Base-by-base conservation (phyloP, 1,140 invertebrate species). In the Ooceraea biroi region DNA sequence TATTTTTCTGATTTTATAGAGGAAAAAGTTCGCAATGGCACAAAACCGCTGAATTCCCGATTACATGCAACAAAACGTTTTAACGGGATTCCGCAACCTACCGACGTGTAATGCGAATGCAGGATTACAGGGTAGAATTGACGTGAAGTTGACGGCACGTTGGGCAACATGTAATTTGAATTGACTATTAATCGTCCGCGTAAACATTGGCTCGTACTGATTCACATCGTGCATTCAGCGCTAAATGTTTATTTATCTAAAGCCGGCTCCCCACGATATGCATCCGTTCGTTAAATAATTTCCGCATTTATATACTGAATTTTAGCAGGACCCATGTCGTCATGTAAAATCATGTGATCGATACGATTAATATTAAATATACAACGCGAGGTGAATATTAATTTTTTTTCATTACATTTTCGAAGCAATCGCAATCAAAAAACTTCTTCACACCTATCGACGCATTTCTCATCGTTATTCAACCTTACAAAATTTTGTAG, bases 211-310 rank as follows among this genome's bases (percentile, higher is more conserved):
- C 76, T 60, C 22, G 65, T 65, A 25, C 76, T 69, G 63, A 78
- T 78, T 78, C 55, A 69, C 63, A 57, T 69, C 63, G 22, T 22
- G 65, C 36, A 80, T 80, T 80, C 65, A 58, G 65, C 65, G 76
- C 76, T 80, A 71, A 77, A 80, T 69, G 76, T 80, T 80, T 78
- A 78, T 78, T 78, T 80, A 63, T 80, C 65, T 80, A 58, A 80
- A 80, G 50, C 65, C 36, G 52, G 50, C 55, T 69, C 36, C 30
- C 17, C 41, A 46, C 50, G 50, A 80, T 22, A 69, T 57, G 30
- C 36, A 71, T 80, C 50, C 65, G 50, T n/a, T 80, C 65, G 76
- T 80, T 80, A 69, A 80, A 80, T 80, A 80, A 57, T 80, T 50
- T 46, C 65, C n/a, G 22, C 50, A 55, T 69, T 69, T 71, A 57